These are phyloP conservation scores for Phycodurus eques DNA, from an alignment of 2,113 vertebrate species.

Conservation along the genomic window DNA sequence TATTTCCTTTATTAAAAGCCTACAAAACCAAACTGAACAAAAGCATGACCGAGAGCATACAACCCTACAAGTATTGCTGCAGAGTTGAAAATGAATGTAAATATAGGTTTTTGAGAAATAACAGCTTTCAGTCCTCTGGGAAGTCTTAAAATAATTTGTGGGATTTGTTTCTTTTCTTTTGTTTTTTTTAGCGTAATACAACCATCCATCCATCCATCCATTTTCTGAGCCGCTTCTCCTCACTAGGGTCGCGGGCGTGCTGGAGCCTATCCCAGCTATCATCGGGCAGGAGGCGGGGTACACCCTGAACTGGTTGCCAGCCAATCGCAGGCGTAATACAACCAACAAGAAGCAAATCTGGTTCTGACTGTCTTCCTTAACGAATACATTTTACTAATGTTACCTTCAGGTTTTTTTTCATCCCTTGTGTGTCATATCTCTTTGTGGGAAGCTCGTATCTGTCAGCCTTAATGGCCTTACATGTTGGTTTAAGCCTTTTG, in stretches of 20 bases:
- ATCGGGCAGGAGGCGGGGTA: too few relatives aligned
- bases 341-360: background rate
- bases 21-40: background rate
- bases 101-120: background rate
- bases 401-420: slow-evolving; percentile 30
- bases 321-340: too few relatives aligned
- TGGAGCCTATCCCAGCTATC: too few relatives aligned
- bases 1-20: background rate
- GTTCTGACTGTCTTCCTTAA: slow-evolving; percentile 8
- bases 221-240: too few relatives aligned
- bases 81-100: background rate
- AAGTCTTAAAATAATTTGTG: background rate
- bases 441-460: slow-evolving; percentile 23
- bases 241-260: too few relatives aligned
- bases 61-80: background rate
- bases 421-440: slow-evolving; percentile 23
- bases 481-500: slow-evolving; percentile 40
- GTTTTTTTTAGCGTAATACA: background rate
- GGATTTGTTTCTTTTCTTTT: background rate
- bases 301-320: too few relatives aligned
- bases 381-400: slow-evolving; percentile 34
- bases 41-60: too few relatives aligned
- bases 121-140: background rate
- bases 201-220: too few relatives aligned
- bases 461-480: slow-evolving; percentile 39